These are phyloP conservation scores for Rhopalosiphum maidis DNA, from an alignment of 1,140 invertebrate species.

Conservation along the genomic window DNA sequence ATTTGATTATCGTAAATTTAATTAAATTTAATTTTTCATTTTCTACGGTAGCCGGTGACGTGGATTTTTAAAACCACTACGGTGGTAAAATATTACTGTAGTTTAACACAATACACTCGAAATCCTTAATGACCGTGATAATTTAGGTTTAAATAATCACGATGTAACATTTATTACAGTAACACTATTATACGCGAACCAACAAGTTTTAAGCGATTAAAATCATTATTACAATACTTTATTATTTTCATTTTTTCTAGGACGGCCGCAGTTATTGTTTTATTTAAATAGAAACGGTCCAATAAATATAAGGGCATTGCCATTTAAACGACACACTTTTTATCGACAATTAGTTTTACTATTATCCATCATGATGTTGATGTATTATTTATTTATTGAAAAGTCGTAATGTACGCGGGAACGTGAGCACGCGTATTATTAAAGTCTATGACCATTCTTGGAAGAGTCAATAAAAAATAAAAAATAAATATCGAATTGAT, in stretches of 20 bases:
- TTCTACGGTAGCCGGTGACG: not conserved
- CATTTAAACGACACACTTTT: not conserved
- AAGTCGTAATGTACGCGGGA: not conserved
- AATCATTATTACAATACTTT: not conserved
- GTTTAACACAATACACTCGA: not conserved
- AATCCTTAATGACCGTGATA: not conserved
- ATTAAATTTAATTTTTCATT: not conserved
- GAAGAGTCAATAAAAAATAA: not conserved
- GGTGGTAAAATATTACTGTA: not conserved
- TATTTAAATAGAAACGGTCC: not conserved
- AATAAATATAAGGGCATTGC: not conserved
- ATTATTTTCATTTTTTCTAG: not conserved
- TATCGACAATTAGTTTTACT: not conserved
- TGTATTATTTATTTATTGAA: not conserved
- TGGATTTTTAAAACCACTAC: not conserved
- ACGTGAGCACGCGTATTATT: not conserved
- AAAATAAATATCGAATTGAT: not conserved
- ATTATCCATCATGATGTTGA: not conserved
- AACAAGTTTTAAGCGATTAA: not conserved
- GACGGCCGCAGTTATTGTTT: not conserved
- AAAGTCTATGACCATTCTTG: not conserved
- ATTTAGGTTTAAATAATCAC: slow-evolving; percentile 13
- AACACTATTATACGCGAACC: not conserved
- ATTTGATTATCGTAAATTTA: not conserved
- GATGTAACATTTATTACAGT: not conserved